Evolutionary conservation across 2,797 vertebrate genomes (phyloP).

Genomic region (Microctenopoma steveboyesi): DNA sequence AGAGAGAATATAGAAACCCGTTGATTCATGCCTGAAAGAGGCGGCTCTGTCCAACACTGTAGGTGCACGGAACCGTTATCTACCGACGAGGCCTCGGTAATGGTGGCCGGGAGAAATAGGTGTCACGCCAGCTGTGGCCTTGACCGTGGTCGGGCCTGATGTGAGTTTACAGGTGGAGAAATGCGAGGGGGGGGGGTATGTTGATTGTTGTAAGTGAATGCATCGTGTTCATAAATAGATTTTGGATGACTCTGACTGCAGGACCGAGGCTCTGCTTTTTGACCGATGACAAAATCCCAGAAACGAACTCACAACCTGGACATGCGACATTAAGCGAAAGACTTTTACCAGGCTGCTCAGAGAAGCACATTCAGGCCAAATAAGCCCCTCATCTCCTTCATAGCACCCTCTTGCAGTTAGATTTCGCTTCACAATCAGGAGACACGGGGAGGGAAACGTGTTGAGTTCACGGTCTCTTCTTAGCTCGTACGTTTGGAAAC

Average conservation of each 20-base stretch:
- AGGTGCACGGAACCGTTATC: neutral
- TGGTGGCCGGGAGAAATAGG: constrained; percentile 17
- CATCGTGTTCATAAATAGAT: neutral
- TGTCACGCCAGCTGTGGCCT: constrained; percentile 29
- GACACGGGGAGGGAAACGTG: constrained; percentile 40
- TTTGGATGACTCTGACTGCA: neutral
- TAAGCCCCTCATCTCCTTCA: constrained; percentile 32
- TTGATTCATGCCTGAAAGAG: constrained; percentile 9
- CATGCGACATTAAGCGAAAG: neutral
- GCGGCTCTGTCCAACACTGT: neutral
- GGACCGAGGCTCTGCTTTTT: too few species aligned
- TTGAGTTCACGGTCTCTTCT: constrained; percentile 46
- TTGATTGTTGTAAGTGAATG: neutral
- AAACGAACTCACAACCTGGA: neutral
- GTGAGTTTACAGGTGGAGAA: neutral
- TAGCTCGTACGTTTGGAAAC: constrained; percentile 31
- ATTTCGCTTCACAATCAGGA: constrained; percentile 48
- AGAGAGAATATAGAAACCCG: constrained; percentile 35
- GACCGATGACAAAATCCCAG: too few species aligned
- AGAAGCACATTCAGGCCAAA: constrained; percentile 24
- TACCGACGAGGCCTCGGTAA: constrained; percentile 28
- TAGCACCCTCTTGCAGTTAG: constrained; percentile 52
- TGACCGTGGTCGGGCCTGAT: constrained; percentile 22
- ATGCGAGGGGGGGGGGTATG: neutral
- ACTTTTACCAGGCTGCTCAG: constrained; percentile 20